Conservation (phyloP, 2,113 vertebrate genomes). For the Microcebus jonahi region DNA sequence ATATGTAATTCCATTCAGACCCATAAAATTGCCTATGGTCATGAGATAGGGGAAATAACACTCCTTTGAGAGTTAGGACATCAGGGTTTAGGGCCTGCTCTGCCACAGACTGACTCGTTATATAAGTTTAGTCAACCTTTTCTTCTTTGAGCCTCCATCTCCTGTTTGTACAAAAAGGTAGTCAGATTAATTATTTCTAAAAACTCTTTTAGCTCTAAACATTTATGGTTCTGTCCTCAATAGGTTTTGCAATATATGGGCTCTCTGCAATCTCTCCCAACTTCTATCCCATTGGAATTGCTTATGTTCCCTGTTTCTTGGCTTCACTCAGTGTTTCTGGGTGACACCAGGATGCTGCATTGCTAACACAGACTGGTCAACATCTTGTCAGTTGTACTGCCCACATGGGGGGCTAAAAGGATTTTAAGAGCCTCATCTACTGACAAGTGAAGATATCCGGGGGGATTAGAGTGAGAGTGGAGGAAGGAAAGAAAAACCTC, state of each 20-base stretch:
- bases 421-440: constrained; percentile 75
- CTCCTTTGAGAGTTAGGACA: background rate
- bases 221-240: background rate
- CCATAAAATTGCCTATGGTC: background rate
- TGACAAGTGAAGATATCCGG: constrained; percentile 77
- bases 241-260: background rate
- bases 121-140: background rate
- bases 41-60: background rate
- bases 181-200: constrained; percentile 2
- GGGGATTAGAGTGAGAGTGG: background rate
- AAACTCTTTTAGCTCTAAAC: background rate
- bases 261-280: background rate
- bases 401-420: constrained; percentile 55
- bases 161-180: background rate
- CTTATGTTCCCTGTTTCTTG: background rate
- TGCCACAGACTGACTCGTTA: background rate
- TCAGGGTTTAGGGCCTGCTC: background rate
- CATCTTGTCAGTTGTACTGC: constrained; percentile 58
- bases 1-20: background rate
- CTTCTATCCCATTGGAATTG: background rate
- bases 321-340: background rate
- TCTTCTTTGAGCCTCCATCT: background rate
- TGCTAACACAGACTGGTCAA: background rate
- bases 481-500: constrained; percentile 72
- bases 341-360: background rate